Evolutionary conservation across 2,113 vertebrate genomes (phyloP).

Genomic region (Maccullochella peelii): DNA sequence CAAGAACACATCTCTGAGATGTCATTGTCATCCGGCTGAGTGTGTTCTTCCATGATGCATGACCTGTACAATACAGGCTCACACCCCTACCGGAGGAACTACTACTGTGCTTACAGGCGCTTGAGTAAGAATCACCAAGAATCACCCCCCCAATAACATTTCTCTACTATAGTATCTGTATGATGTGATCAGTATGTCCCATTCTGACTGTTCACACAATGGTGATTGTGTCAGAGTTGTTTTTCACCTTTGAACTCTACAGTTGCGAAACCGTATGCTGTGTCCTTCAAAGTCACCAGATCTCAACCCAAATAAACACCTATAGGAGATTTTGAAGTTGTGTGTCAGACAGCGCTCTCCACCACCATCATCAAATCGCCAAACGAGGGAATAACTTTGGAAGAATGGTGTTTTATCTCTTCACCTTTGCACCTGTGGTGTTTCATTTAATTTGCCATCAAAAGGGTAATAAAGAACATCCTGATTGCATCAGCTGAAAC

Average conservation of each 20-base stretch:
- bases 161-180: too few relatives aligned
- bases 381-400: not conserved
- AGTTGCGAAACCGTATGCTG: not conserved
- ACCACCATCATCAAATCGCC: not conserved
- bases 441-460: not conserved
- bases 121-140: not conserved
- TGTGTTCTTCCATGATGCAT: not conserved
- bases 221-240: not conserved
- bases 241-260: not conserved
- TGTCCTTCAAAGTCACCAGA: not conserved
- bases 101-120: not conserved
- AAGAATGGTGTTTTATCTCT: not conserved
- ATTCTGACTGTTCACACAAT: not conserved
- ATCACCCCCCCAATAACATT: too few relatives aligned
- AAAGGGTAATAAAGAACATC: not conserved
- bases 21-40: not conserved
- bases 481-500: not conserved
- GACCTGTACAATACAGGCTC: not conserved
- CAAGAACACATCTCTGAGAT: conserved; percentile 10
- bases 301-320: not conserved
- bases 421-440: too few relatives aligned
- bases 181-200: not conserved
- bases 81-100: not conserved
- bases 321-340: not conserved
- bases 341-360: not conserved